Evolutionary conservation across 1,140 invertebrate species (phyloP).

Genomic region (Andricus grossulariae): DNA sequence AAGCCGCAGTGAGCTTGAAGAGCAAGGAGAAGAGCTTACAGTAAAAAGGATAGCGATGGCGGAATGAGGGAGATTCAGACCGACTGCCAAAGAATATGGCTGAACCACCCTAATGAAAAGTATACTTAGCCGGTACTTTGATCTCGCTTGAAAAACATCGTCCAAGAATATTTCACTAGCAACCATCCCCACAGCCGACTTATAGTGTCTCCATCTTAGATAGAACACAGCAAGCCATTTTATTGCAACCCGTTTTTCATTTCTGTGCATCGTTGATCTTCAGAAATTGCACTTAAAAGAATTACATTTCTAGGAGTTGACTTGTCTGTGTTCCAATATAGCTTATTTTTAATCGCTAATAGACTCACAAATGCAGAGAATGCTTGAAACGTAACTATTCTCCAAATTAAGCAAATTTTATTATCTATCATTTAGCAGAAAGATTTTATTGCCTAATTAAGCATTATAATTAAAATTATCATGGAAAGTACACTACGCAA

Average conservation of each 20-base stretch:
- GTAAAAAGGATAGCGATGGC: constrained; percentile 49
- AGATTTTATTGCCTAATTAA: too few relatives aligned
- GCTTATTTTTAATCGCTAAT: too few relatives aligned
- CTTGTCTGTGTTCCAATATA: background rate
- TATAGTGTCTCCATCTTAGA: constrained; percentile 21
- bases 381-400: too few relatives aligned
- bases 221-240: constrained; percentile 1
- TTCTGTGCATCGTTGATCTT: background rate
- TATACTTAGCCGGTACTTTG: constrained; percentile 57
- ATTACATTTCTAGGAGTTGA: background rate
- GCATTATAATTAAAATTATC: too few relatives aligned
- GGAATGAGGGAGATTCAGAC: constrained; percentile 51
- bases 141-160: constrained; percentile 58
- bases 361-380: too few relatives aligned
- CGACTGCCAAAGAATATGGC: constrained; percentile 55
- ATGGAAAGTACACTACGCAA: too few relatives aligned
- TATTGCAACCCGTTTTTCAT: background rate
- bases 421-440: too few relatives aligned
- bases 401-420: too few relatives aligned
- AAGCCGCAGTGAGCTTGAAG: constrained; percentile 38
- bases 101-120: constrained; percentile 57
- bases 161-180: constrained; percentile 36
- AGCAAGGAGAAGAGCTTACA: constrained; percentile 28
- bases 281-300: background rate
- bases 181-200: background rate